These are phyloP conservation scores for Cheiracanthium punctorium DNA, from an alignment of 2,888 invertebrate species.

Conservation along the genomic window DNA sequence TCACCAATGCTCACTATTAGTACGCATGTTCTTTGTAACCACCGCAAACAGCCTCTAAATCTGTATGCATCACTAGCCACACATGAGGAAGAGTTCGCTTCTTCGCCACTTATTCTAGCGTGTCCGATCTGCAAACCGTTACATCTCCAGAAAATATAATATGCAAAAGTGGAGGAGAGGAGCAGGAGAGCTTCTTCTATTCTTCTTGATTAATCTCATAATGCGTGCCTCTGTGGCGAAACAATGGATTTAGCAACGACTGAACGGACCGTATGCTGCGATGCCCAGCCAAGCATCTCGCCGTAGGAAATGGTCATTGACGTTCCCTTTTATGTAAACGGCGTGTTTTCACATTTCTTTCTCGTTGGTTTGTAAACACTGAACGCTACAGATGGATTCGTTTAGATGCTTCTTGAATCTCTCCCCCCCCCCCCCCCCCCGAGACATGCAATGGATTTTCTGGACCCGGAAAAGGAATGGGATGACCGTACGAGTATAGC, in stretches of 20 bases:
- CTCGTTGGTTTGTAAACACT: background rate
- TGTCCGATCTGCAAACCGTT: constrained; percentile 25
- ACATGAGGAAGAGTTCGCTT: constrained; percentile 14
- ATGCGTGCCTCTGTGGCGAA: constrained; percentile 19
- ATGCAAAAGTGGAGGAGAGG: background rate
- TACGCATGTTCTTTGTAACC: background rate
- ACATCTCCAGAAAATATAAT: background rate
- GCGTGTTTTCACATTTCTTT: background rate
- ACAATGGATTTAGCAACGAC: constrained; percentile 40
- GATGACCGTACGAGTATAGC: background rate
- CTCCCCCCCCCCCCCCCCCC: too few relatives aligned
- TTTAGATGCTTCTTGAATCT: background rate
- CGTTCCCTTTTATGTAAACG: constrained; percentile 12
- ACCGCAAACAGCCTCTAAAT: background rate
- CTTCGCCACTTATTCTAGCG: constrained; percentile 18
- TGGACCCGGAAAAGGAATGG: background rate
- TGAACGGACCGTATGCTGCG: constrained; percentile 32
- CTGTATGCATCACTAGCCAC: background rate
- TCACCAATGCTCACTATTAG: background rate
- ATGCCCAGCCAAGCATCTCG: constrained; percentile 12
- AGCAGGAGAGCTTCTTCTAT: background rate
- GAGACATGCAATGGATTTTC: background rate
- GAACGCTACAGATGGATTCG: background rate
- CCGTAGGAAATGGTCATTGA: constrained; percentile 35
- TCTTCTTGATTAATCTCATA: constrained; percentile 23